phyloP scores from a whole-genome alignment of 1,140 invertebrate species.

The Centruroides vittatus region DNA sequence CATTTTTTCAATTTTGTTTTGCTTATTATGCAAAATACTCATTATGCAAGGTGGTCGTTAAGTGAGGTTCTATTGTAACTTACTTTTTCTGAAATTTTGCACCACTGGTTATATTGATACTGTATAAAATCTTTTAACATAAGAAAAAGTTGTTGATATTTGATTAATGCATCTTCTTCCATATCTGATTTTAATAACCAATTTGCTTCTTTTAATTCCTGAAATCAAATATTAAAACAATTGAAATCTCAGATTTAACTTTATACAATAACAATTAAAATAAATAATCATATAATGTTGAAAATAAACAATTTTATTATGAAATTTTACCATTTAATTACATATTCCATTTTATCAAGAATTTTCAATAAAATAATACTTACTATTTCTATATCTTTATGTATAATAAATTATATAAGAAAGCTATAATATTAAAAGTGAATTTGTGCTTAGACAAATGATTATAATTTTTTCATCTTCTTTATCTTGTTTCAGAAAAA shows the following conservation, averaged over 20 bases:
- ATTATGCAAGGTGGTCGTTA: too few species aligned
- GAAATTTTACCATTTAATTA: background rate
- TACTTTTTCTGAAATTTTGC: background rate
- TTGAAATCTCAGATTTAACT: background rate
- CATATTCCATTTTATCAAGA: too few species aligned
- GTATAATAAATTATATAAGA: too few species aligned
- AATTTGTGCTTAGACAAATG: too few species aligned
- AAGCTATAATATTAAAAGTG: too few species aligned
- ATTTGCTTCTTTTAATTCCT: conserved; percentile 48
- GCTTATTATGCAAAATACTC: too few species aligned
- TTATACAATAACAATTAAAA: background rate
- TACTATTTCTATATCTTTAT: too few species aligned
- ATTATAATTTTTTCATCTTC: too few species aligned
- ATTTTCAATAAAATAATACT: too few species aligned
- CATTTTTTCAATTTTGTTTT: too few species aligned
- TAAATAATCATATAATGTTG: background rate
- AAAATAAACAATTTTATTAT: background rate
- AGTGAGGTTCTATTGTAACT: too few species aligned
- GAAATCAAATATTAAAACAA: conserved; percentile 7
- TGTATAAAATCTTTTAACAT: conserved; percentile 48
- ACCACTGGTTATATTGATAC: conserved; percentile 48
- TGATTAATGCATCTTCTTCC: conserved; percentile 49
- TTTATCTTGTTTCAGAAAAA: too few species aligned
- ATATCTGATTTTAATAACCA: conserved; percentile 53
- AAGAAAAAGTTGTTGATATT: conserved; percentile 45